A percentile compares a stretch with the other conserved stretches of the same genome.
These are phyloP conservation scores for Anarhynchus alexandrinus DNA, from an alignment of 2,113 vertebrate genomes.

Conservation along the genomic window DNA sequence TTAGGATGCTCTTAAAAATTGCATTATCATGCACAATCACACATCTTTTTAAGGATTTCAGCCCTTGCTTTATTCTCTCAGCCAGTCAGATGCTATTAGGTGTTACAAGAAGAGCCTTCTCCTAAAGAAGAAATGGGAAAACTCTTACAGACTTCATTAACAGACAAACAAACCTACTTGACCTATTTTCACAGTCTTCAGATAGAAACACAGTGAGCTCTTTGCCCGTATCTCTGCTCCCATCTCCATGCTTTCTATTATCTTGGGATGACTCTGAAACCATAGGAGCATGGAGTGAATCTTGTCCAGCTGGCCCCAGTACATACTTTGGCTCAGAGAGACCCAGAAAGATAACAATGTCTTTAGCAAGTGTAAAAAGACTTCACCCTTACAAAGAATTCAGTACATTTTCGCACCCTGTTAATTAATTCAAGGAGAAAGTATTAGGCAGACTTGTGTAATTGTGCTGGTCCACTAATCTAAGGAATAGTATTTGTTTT, in stretches of 20 bases:
- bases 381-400: conserved; percentile 57
- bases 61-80: background rate
- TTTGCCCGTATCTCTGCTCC: conserved; percentile 10
- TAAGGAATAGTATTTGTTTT: conserved; percentile 58
- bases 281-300: background rate
- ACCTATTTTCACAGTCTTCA: conserved; percentile 50
- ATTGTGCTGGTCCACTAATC: conserved; percentile 44
- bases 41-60: background rate
- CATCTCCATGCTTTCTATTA: conserved; percentile 33
- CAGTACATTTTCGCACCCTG: background rate
- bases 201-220: background rate
- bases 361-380: background rate
- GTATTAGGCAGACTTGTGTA: conserved; percentile 27
- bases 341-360: background rate
- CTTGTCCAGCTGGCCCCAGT: conserved; percentile 29
- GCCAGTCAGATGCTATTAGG: background rate
- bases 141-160: conserved; percentile 4
- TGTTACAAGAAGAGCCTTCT: background rate
- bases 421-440: conserved; percentile 22
- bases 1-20: background rate
- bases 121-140: background rate
- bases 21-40: background rate
- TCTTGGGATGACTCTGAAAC: conserved; percentile 32
- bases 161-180: background rate
- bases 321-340: background rate